Evolutionary conservation across 2,888 invertebrate species (phyloP).

Genomic region (Heliconius erato): DNA sequence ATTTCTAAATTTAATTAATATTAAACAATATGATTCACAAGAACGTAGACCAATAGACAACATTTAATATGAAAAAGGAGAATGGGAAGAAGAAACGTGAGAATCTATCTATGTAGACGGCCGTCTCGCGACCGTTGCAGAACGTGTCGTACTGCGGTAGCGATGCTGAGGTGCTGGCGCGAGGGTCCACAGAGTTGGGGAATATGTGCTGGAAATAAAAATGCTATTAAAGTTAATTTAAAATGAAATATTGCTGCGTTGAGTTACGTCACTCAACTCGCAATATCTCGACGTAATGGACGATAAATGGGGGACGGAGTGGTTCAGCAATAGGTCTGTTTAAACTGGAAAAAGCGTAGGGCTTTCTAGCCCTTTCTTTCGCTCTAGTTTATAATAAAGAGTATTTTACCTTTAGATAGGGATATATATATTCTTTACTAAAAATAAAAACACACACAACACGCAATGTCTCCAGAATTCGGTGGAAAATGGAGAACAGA

Average conservation of each 20-base stretch:
- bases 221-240: background rate
- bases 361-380: too few species aligned
- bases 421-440: too few species aligned
- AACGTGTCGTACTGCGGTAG: slow-evolving; percentile 93
- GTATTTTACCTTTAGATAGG: too few species aligned
- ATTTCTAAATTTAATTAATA: slow-evolving; percentile 1
- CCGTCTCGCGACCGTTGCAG: slow-evolving; percentile 92
- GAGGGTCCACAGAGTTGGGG: slow-evolving; percentile 76
- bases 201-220: slow-evolving; percentile 74
- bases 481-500: too few species aligned
- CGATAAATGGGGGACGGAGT: too few species aligned
- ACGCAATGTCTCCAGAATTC: too few species aligned
- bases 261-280: background rate
- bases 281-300: too few species aligned
- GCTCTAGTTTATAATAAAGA: too few species aligned
- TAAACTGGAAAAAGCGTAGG: too few species aligned
- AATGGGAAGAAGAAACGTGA: slow-evolving; percentile 96
- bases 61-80: slow-evolving; percentile 95
- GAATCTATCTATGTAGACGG: slow-evolving; percentile 94
- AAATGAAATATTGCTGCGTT: background rate
- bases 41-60: slow-evolving; percentile 96
- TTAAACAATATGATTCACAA: slow-evolving; percentile 61
- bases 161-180: slow-evolving; percentile 88
- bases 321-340: too few species aligned
- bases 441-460: too few species aligned